Base-by-base conservation (phyloP, 2,113 vertebrate genomes). In the Bambusicola thoracicus region DNA sequence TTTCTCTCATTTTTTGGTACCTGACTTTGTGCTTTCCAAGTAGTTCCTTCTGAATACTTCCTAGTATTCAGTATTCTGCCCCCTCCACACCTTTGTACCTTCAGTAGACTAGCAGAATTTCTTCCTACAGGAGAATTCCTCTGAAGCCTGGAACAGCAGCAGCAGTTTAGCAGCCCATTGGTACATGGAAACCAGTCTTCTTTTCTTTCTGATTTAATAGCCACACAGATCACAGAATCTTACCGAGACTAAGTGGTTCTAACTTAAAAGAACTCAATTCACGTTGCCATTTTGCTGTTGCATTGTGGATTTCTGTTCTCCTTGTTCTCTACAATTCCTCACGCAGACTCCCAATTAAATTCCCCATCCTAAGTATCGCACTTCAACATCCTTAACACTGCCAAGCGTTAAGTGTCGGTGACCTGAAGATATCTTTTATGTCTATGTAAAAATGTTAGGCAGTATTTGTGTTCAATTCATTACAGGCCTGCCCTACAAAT, bases 401-500 rank as follows among this genome's bases (percentile, higher is more conserved):
- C 65, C 61, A 48, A 41, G 49, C 48, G 25, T 21, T 3, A 24
- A 49, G 48, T 49, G 21, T 49, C 48, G 4, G 13, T 43, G 58
- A 21, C 13, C 25, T 29, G 25, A 12, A 19, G 6, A 27, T 27
- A 25, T 32, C 19, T 24, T 38, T 32, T 36, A 62, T 38, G 34
- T 38, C 16, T 16, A 56, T 55, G n/a, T 58, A 40, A 38, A 16
- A 62, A 17, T 11, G 7, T 29, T 40, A 40, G 80, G 48, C 38
- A 5, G 53, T 25, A 44, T 76, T 70, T 8, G 2, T 36, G 36
- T 79, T 81, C 68, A 22, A 65, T 86, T 91, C 58, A 10, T 85
- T 92, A 18, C 94, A 99, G 99, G 98, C 92, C 96, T 99, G 95
- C 99, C 99, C n/a, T 99, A 99, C 97, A 98, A 98, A 95, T 99